Base-by-base conservation (phyloP, 2,888 invertebrate genomes). In the Buathra laborator region DNA sequence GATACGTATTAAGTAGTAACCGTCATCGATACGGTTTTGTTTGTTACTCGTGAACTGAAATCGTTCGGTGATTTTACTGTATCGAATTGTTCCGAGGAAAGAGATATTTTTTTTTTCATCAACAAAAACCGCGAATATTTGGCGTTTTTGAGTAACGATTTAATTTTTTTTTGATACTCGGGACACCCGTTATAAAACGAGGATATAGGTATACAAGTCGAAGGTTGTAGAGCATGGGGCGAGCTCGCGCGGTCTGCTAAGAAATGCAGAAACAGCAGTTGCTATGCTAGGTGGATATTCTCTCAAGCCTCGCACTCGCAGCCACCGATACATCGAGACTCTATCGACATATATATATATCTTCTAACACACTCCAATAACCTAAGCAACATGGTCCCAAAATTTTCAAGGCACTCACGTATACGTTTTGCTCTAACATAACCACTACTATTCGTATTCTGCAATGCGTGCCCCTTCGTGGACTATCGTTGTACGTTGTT, bases 201-300 rank as follows among this genome's bases (percentile, higher is more conserved):
- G 91, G 90, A 90, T 89, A 90, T 90, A 90, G 89, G 48, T 81
- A 76, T 66, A 76, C 43, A 74, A 56, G 16, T 77, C 29, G 44
- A 46, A 68, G 62, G 77, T 37, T 75, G 79, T 72, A 79, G 67
- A 85, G 90, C 86, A 90, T 90, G 91, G 90, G 90, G 89, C 91
- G 89, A 89, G 84, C 75, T 51, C 84, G 67, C 67, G 72, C 16
- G 67, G 62, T 79, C 68, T 62, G 92, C 89, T 92, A 90, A 92
- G 93, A 92, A 93, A 93, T 93, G 93, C 93, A 93, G 91, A 93
- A 93, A 91, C 92, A 93, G 93, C 93, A 93, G 93, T 93, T 93
- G 93, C 93, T 92, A 93, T 92, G 93, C 93, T 93, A 92, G 92
- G 89, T 91, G 90, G 90, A 77, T 90, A 89, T 91, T 91, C 91